Evolutionary conservation across 2,888 invertebrate genomes (phyloP), one percentile per base, ranked within the genome.

Genomic region (Nemotelus pantherinus): DNA sequence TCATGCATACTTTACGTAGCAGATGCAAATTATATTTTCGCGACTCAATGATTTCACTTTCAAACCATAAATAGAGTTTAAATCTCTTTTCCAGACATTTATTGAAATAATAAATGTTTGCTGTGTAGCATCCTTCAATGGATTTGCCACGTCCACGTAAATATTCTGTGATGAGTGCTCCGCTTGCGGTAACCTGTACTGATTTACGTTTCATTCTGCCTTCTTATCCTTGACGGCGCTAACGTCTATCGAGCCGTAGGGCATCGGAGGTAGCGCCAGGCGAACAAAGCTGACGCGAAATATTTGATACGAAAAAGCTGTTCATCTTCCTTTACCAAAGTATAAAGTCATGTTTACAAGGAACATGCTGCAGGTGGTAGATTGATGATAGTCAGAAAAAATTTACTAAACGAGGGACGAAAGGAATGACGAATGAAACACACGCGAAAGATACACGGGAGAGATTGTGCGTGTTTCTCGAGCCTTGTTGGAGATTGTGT

Each of bases 321-420:
- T 53, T 60, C 50, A 63, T 55, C 47, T 48, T 60, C 7, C 74
- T 4, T 60, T 68, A 47, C 48, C 63, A 74, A 74, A 74, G 74
- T 63, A 74, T 48, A 74, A 72, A 74, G 57, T 74, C 74, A 48
- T 74, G 74, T 74, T 74, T 44, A 74, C 74, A 74, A 3, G 60
- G 50, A 25, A 5, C 47, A 41, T 60, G 63, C 60, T 58, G 58
- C 72, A 60, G 47, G 71, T 74, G 48, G 50, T 39, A 43, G 41
- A 60, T 25, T 60, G 4, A 39, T 60, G 41, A 39, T 60, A 43
- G 3, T 43, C 7, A 55, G 55, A 53, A 43, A 25, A 70, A 9
- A 57, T 7, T 53, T 45, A 70, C 43, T 70, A 7, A 70, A 10
- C 47, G n/a, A 47, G 43, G 47, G n/a, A 47, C 55, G 55, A 44